Evolutionary conservation across 2,888 invertebrate genomes (phyloP), one percentile per base, ranked within the genome.

Genomic region (Mythimna loreyi): DNA sequence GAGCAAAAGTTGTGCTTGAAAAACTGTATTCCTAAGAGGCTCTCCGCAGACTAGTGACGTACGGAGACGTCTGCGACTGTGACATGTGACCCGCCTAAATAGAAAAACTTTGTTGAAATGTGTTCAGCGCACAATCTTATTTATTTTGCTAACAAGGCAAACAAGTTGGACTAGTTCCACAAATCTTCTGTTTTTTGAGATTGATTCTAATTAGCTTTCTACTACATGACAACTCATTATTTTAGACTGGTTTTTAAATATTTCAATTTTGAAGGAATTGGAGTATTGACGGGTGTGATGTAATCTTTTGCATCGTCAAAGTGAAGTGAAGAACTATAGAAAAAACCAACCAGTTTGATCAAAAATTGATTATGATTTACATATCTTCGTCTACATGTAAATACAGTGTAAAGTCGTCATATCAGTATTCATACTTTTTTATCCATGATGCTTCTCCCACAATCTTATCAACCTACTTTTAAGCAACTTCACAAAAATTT

Each of bases 121-220:
- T 60, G 69, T 68, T 55, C 49, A 25, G 40, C 55, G 25, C 25
- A 60, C 33, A 56, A 65, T 43, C 25, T 60, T 60, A 55, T 68
- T 58, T 68, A 68, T 70, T 70, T 30, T 30, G 25, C 36, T 68
- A 70, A 70, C 69, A 67, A 70, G 59, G 40, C 43, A 53, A 67
- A 69, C 69, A 67, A 58, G 36, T 50, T 55, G 53, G 55, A 30
- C 16, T 36, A 13, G 36, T 71, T 71, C 40, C 36, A 0, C 11
- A 33, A 56, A 45, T 67, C 28, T 56, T 62, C 19, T 62, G 36
- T 36, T 71, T 33, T 16, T 36, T 23, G 52, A 53, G 21, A 67
- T 67, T 71, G 36, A 71, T 71, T 40, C 45, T 52, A 36, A 71
- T 70, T 62, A 57, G 36, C 45, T 28, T 50, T 55, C 63, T 13